Conservation (phyloP, 1,140 invertebrate genomes). For the Philopotamus ludificatus region DNA sequence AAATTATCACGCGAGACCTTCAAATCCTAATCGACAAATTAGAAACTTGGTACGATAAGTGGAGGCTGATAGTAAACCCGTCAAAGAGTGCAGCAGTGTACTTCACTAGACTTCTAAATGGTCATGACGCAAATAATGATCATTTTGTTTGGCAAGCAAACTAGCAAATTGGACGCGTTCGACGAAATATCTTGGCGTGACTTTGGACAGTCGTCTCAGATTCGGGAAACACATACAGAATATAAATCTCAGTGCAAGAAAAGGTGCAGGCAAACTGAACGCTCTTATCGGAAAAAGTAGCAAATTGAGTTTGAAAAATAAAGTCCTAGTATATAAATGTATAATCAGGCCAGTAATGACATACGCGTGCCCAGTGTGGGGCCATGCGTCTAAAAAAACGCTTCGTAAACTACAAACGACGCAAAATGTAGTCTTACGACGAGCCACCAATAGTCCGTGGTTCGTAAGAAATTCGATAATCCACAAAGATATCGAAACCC, state of each 20-base stretch:
- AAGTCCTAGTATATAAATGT: too few relatives aligned
- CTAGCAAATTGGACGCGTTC: neutral
- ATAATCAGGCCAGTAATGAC: too few relatives aligned
- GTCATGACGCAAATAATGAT: neutral
- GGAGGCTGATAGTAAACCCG: constrained; percentile 43
- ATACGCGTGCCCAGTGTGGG: neutral
- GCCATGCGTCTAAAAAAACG: too few relatives aligned
- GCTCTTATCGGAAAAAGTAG: neutral
- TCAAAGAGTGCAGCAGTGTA: constrained; percentile 32
- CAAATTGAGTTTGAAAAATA: neutral
- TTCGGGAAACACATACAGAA: neutral
- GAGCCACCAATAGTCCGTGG: too few relatives aligned
- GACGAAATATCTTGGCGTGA: neutral
- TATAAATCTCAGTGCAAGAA: neutral
- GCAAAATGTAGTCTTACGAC: too few relatives aligned
- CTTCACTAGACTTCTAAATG: neutral
- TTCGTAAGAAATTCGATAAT: too few relatives aligned
- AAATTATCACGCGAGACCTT: too few relatives aligned
- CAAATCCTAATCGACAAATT: too few relatives aligned
- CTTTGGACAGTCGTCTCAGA: neutral
- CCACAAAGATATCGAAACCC: too few relatives aligned
- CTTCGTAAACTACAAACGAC: too few relatives aligned
- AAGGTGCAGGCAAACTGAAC: neutral
- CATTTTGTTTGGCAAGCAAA: neutral
- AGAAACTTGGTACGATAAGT: too few relatives aligned